Conservation (phyloP, 2,113 vertebrate species). For the Antennarius striatus region DNA sequence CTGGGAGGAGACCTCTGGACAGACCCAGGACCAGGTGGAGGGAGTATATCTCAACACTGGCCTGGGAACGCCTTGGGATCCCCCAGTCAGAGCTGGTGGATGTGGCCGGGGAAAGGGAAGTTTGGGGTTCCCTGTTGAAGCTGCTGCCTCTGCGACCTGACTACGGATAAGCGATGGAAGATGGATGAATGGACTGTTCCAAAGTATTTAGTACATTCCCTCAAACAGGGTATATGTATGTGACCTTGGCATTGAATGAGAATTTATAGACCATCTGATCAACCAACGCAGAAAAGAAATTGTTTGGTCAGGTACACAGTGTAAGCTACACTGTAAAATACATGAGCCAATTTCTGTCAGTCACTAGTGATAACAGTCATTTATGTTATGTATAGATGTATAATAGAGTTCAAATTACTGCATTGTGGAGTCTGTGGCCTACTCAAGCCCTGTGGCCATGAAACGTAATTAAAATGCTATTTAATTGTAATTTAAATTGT, state of each 20-base stretch:
- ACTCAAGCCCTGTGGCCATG: not conserved
- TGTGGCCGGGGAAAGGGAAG: no score
- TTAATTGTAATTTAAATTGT: conserved; percentile 9
- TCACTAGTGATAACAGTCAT: not conserved
- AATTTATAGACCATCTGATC: no score
- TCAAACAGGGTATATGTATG: not conserved
- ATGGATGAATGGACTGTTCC: not conserved
- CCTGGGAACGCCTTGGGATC: no score
- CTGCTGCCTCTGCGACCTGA: no score
- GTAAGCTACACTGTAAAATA: not conserved
- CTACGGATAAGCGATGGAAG: no score
- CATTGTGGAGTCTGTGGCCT: not conserved
- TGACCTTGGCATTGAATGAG: not conserved
- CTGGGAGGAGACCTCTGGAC: no score
- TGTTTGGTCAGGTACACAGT: not conserved
- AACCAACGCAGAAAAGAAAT: not conserved
- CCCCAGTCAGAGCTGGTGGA: no score
- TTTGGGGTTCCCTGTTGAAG: no score
- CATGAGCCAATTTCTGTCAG: not conserved
- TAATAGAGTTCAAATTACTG: not conserved
- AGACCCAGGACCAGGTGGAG: no score
- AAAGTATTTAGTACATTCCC: not conserved
- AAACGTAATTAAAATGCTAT: conserved; percentile 8
- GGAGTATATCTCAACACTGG: no score
- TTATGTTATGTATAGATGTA: not conserved